A percentile compares a stretch with the other conserved stretches of the same genome.
Conservation (phyloP, 2,888 invertebrate species). For the Chrysolina oricalcia region DNA sequence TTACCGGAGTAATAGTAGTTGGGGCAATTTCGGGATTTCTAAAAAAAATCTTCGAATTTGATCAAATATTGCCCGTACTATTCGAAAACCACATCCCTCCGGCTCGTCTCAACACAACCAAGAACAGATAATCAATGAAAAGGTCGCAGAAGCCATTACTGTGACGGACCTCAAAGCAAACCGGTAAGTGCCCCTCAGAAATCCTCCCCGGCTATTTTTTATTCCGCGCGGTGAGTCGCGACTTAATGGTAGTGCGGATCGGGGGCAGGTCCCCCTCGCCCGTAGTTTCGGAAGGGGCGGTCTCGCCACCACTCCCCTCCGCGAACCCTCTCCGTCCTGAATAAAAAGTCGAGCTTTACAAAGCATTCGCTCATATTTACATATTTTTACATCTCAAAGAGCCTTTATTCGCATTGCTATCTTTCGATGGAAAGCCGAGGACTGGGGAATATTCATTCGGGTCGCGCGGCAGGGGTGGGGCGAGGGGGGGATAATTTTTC, state of each 20-base stretch:
- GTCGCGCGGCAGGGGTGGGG: slow-evolving; percentile 8
- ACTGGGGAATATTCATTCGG: slow-evolving; percentile 29
- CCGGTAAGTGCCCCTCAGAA: slow-evolving; percentile 50
- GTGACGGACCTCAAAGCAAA: slow-evolving; percentile 49
- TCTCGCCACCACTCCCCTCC: slow-evolving; percentile 42
- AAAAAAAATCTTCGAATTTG: background rate
- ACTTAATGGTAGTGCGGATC: slow-evolving; percentile 63
- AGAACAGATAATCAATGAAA: slow-evolving; percentile 20
- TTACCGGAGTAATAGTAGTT: too few relatives aligned
- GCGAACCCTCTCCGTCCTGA: slow-evolving; percentile 39
- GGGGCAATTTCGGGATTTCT: background rate
- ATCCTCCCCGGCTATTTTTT: slow-evolving; percentile 42
- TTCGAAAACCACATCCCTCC: background rate
- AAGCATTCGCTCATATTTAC: slow-evolving; percentile 67
- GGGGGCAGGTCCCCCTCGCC: slow-evolving; percentile 51
- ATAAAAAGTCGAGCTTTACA: slow-evolving; percentile 54
- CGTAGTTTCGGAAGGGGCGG: slow-evolving; percentile 61
- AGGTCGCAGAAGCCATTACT: slow-evolving; percentile 48
- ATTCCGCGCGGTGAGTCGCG: slow-evolving; percentile 61
- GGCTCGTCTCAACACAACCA: background rate
- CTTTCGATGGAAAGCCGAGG: slow-evolving; percentile 61
- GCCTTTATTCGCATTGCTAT: slow-evolving; percentile 67
- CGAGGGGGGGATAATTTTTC: slow-evolving; percentile 53
- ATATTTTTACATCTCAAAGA: slow-evolving; percentile 70
- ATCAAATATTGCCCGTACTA: background rate